These are phyloP conservation scores for Drosophila kepulauana DNA, from an alignment of 1,140 invertebrate genomes.

Conservation along the genomic window DNA sequence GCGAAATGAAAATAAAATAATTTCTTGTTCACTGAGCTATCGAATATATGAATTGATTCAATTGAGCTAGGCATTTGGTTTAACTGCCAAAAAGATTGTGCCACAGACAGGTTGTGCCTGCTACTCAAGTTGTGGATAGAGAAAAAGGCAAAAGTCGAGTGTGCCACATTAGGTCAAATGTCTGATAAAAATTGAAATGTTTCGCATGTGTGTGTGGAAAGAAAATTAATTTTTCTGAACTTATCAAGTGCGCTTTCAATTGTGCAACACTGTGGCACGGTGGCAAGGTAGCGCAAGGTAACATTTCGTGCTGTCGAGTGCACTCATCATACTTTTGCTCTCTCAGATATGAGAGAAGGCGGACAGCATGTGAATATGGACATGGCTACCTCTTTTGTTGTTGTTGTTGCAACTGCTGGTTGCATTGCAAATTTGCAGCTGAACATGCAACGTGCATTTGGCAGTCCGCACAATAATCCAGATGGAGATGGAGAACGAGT, in stretches of 20 bases:
- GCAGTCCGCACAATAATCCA: conserved; percentile 70
- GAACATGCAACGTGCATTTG: conserved; percentile 81
- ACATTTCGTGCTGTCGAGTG: conserved; percentile 74
- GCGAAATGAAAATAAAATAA: conserved; percentile 34
- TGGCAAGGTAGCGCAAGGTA: conserved; percentile 46
- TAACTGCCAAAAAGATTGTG: conserved; percentile 7
- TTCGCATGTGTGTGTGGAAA: conserved; percentile 34
- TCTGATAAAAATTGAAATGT: conserved; percentile 55
- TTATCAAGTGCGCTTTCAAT: conserved; percentile 52
- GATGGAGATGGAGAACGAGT: conserved; percentile 6
- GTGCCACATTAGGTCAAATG: conserved; percentile 51
- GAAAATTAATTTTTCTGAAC: conserved; percentile 58
- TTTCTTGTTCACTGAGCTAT: conserved; percentile 38
- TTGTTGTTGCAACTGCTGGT: conserved; percentile 53
- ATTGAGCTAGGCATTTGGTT: not conserved
- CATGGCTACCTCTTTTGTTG: conserved; percentile 55
- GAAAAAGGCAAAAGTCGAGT: not conserved
- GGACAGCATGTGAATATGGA: conserved; percentile 25
- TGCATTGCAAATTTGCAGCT: conserved; percentile 77
- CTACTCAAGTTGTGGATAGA: not conserved
- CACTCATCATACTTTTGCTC: conserved; percentile 71
- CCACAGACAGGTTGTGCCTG: not conserved
- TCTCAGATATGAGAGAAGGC: conserved; percentile 33
- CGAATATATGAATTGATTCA: not conserved
- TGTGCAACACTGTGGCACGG: conserved; percentile 15